Base-by-base conservation (phyloP, 1,140 invertebrate genomes). In the Drosophila nebulosa region DNA sequence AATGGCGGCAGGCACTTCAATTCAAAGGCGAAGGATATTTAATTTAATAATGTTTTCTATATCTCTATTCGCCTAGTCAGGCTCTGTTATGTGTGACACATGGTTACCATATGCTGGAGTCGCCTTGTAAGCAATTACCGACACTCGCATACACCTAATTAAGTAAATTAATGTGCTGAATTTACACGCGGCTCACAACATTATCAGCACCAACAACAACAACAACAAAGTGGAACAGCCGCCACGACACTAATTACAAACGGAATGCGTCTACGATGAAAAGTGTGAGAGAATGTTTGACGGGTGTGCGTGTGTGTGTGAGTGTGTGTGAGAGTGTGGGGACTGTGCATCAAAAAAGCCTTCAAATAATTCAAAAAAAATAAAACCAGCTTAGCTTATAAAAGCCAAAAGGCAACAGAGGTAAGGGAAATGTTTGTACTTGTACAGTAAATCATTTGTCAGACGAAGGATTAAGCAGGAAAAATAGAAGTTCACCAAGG, bases 161-260 rank as follows among this genome's bases (percentile, higher is more conserved):
- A 86, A 86, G 74, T 81, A 86, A 86, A 86, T 86, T 86, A 86
- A 86, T 86, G 81, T 75, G 63, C 63, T 70, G 70, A 81, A 86
- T 86, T 88, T 86, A 81, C 83, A 86, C 74, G 71, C 68, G 64
- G 46, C 32, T 24, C 18, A 46, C 39, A 46, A 46, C 39, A 46
- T 46, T 59, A 21, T 36, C 57, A 59, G 21, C 30, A 4, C 12
- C 58, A 42, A 32, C 66, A 74, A 69, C 77, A 85, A n/a, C 58
- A 42, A 32, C 66, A 74, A 86, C 74, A 77, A 86, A 72, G 67
- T 76, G 83, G 75, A 78, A 88, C 81, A 86, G 81, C 81, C 81
- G 81, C 78, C 81, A 78, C 83, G 69, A 88, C 81, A 86, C 81
- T 86, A 86, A 86, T 86, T 86, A 79, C 78, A 86, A 86, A 81